Evolutionary conservation across 1,140 invertebrate genomes (phyloP).

Genomic region (Magallana ariakensis): DNA sequence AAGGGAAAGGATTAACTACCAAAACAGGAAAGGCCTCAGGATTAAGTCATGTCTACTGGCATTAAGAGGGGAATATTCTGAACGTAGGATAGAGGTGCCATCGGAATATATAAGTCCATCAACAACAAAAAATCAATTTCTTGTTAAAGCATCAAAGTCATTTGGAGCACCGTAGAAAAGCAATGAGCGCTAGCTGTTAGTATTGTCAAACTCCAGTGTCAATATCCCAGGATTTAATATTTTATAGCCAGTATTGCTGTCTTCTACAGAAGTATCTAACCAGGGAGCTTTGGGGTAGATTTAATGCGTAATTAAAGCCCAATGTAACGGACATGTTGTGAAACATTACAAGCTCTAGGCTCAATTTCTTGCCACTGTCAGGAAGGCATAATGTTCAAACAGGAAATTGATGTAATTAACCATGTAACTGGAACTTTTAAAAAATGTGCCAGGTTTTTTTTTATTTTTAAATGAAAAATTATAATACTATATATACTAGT

Average conservation of each 20-base stretch:
- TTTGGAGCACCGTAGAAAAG: background rate
- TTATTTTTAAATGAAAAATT: too few species aligned
- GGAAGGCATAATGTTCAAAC: background rate
- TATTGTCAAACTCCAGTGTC: background rate
- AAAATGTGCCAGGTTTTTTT: background rate
- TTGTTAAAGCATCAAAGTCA: conserved; percentile 32
- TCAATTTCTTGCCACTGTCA: background rate
- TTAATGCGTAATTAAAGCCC: background rate
- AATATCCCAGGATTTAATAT: background rate
- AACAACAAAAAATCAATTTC: conserved; percentile 32
- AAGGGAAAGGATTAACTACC: background rate
- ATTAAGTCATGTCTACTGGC: background rate
- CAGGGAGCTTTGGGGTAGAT: background rate
- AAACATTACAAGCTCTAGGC: background rate
- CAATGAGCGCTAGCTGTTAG: background rate
- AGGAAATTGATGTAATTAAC: background rate
- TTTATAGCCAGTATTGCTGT: background rate
- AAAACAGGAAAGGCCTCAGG: background rate
- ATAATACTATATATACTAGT: too few species aligned
- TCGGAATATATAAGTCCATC: background rate
- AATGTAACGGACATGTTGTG: background rate
- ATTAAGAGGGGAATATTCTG: background rate
- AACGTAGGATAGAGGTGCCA: background rate
- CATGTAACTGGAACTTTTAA: background rate
- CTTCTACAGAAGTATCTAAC: background rate